phyloP scores from a whole-genome alignment of 1,140 invertebrate genomes.

The Octopus sinensis region DNA sequence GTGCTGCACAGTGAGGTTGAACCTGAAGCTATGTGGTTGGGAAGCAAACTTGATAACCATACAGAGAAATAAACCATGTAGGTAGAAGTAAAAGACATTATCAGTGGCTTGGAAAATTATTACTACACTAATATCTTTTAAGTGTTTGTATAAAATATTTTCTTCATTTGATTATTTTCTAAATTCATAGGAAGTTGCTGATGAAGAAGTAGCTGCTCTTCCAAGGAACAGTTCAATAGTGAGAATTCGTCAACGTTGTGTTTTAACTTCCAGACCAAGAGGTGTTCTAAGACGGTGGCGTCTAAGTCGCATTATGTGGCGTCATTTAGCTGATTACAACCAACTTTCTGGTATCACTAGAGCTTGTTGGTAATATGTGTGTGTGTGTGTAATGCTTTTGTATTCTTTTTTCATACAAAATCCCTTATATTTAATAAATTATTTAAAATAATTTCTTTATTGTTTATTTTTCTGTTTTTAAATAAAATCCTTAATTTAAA shows the following conservation, averaged over 20 bases:
- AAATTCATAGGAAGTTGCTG: constrained; percentile 64
- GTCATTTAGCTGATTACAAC: constrained; percentile 86
- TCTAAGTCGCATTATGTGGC: constrained; percentile 82
- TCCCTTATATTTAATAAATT: too few species aligned
- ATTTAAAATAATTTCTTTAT: too few species aligned
- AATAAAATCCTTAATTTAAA: too few species aligned
- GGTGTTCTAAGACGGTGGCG: constrained; percentile 75
- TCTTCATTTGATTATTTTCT: constrained; percentile 11
- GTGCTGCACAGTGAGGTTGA: too few species aligned
- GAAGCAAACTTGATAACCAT: too few species aligned
- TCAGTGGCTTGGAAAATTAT: too few species aligned
- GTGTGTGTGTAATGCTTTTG: not conserved
- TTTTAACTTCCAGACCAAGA: constrained; percentile 74
- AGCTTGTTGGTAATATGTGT: constrained; percentile 72
- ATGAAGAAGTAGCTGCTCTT: constrained; percentile 71
- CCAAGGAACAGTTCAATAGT: constrained; percentile 70
- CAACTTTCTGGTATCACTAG: constrained; percentile 81
- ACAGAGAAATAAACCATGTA: too few species aligned
- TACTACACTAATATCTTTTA: too few species aligned
- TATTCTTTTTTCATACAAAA: not conserved
- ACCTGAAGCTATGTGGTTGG: too few species aligned
- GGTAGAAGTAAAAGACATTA: too few species aligned
- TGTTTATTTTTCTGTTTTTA: too few species aligned
- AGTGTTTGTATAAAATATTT: too few species aligned
- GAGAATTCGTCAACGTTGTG: constrained; percentile 66